Evolutionary conservation across 1,140 invertebrate genomes (phyloP).

Genomic region (Drosophila orosa): DNA sequence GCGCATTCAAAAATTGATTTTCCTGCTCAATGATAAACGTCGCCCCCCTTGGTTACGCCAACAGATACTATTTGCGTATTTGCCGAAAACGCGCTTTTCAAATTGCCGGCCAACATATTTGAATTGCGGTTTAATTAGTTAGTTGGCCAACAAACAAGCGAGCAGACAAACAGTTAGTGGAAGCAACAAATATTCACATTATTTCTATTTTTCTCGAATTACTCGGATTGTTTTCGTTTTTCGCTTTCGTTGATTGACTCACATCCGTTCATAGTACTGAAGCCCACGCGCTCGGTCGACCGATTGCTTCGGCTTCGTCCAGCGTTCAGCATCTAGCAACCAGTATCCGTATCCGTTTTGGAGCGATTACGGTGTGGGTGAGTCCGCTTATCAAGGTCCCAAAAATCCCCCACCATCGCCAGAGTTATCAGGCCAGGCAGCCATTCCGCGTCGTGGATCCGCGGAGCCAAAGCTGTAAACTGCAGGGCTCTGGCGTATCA

Average conservation of each 20-base stretch:
- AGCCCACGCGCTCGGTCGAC: constrained; percentile 14
- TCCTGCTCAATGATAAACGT: constrained; percentile 12
- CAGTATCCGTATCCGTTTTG: constrained; percentile 29
- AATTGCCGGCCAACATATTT: constrained; percentile 63
- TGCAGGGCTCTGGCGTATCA: constrained; percentile 46
- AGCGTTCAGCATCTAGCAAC: not conserved
- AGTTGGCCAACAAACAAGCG: constrained; percentile 50
- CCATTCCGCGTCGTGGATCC: not conserved
- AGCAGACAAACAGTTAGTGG: constrained; percentile 10
- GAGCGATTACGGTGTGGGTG: constrained; percentile 37
- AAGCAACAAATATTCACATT: constrained; percentile 30
- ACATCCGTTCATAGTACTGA: constrained; percentile 50
- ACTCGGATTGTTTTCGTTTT: constrained; percentile 23
- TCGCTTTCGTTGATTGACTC: constrained; percentile 40
- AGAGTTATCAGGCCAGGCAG: constrained; percentile 28
- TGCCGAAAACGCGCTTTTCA: constrained; percentile 51
- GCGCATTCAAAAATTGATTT: constrained; percentile 72
- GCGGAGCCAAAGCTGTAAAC: not conserved
- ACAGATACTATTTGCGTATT: constrained; percentile 55
- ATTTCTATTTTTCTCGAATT: constrained; percentile 30
- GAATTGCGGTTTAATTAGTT: constrained; percentile 77
- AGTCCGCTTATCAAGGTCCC: constrained; percentile 33
- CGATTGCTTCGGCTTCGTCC: constrained; percentile 6
- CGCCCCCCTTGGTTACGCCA: not conserved
- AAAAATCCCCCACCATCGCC: constrained; percentile 5